A percentile compares a stretch with the other conserved stretches of the same genome.
Conservation (phyloP, 2,888 invertebrate genomes). For the Gasteruption jaculator region DNA sequence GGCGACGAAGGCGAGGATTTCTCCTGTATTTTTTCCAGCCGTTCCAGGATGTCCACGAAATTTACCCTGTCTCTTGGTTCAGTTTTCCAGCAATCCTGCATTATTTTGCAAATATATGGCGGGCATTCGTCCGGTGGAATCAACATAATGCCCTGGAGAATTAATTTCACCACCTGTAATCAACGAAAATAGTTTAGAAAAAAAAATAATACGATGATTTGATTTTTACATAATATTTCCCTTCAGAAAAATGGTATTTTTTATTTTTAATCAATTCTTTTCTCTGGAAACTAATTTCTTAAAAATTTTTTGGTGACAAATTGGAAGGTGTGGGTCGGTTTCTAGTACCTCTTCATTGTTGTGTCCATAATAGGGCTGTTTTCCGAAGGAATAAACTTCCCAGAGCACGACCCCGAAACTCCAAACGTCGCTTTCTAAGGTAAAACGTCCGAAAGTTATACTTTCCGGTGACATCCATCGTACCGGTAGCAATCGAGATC, state of each 20-base stretch:
- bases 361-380: conserved; percentile 88
- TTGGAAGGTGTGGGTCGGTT: no score
- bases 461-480: conserved; percentile 97
- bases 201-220: no score
- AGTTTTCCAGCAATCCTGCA: conserved; percentile 77
- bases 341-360: conserved; percentile 79
- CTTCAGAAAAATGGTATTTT: background rate
- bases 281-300: background rate
- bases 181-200: no score
- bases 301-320: no score
- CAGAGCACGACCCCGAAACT: conserved; percentile 89
- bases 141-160: conserved; percentile 74
- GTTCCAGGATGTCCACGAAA: conserved; percentile 67
- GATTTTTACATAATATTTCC: background rate
- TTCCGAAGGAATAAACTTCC: conserved; percentile 91
- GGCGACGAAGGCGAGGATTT: conserved; percentile 31
- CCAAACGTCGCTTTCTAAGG: conserved; percentile 90
- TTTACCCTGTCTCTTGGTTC: conserved; percentile 73
- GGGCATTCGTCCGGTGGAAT: conserved; percentile 78
- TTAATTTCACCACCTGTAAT: conserved; percentile 66
- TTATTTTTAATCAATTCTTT: background rate
- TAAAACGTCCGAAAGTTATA: conserved; percentile 83
- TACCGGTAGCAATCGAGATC: conserved; percentile 77
- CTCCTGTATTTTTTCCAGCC: conserved; percentile 55
- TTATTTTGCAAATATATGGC: conserved; percentile 66